A percentile compares a stretch with the other conserved stretches of the same genome.
Conservation (phyloP, 1,140 invertebrate genomes). For the Dendrolimus punctatus region DNA sequence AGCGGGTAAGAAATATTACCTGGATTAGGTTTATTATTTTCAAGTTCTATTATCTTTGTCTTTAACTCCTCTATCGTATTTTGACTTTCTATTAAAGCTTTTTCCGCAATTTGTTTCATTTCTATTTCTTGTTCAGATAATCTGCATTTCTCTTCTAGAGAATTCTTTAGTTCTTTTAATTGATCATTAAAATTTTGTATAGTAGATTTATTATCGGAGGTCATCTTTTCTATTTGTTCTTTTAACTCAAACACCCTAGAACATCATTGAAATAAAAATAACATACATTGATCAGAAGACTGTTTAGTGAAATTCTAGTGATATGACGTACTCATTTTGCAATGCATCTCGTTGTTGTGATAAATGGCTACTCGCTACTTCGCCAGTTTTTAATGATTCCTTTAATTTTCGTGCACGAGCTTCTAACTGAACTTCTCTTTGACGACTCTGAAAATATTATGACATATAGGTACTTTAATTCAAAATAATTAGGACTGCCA, state of each 20-base stretch:
- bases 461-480: not conserved
- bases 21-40: slow-evolving; percentile 45
- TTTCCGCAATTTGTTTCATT: slow-evolving; percentile 27
- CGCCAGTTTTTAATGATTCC: slow-evolving; percentile 57
- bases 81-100: slow-evolving; percentile 26
- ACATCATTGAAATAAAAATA: not conserved
- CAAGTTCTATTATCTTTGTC: slow-evolving; percentile 41
- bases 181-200: slow-evolving; percentile 38
- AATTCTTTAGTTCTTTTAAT: slow-evolving; percentile 34
- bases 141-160: slow-evolving; percentile 34
- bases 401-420: slow-evolving; percentile 54
- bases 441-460: slow-evolving; percentile 37
- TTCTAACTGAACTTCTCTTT: slow-evolving; percentile 53
- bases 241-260: slow-evolving; percentile 15
- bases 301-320: not conserved
- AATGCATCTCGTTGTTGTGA: slow-evolving; percentile 48
- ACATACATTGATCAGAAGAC: not conserved
- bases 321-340: slow-evolving; percentile 39
- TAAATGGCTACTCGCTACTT: slow-evolving; percentile 46
- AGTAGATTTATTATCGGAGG: slow-evolving; percentile 29
- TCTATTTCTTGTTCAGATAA: slow-evolving; percentile 25
- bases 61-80: slow-evolving; percentile 40
- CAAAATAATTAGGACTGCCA: no score
- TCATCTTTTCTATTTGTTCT: slow-evolving; percentile 41
- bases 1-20: slow-evolving; percentile 20